A percentile compares a stretch with the other conserved stretches of the same genome.
Conservation (phyloP, 2,113 vertebrate species). For the Corythornis cristatus region DNA sequence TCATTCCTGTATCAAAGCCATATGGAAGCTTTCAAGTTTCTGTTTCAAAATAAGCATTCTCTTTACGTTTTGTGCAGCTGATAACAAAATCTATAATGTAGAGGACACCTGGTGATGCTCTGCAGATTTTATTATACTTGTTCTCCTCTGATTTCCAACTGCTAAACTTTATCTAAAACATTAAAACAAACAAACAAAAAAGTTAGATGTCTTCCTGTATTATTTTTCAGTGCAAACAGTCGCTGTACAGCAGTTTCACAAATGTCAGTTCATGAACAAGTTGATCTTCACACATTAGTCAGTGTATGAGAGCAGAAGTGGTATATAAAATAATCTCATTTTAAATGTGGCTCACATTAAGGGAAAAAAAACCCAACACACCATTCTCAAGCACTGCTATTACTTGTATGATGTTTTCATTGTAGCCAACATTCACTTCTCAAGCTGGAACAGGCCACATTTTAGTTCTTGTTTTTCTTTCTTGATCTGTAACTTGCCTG, state of each 20-base stretch:
- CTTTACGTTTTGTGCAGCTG: neutral
- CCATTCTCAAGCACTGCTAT: neutral
- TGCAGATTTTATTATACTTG: neutral
- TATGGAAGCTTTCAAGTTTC: neutral
- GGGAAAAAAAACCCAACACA: neutral
- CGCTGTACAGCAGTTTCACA: neutral
- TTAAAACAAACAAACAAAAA: neutral
- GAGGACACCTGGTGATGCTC: neutral
- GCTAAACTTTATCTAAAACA: neutral
- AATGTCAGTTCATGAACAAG: neutral
- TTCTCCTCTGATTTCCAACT: neutral
- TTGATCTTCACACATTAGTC: neutral
- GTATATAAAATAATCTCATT: neutral
- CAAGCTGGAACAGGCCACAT: neutral
- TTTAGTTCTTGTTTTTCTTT: neutral
- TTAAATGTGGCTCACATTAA: neutral
- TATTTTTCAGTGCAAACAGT: neutral
- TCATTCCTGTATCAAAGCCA: neutral
- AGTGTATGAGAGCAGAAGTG: neutral
- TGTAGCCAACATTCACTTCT: neutral
- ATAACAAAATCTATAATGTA: neutral
- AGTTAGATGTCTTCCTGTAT: neutral
- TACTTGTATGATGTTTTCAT: neutral
- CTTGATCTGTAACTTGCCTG: neutral
- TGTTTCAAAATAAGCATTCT: neutral